Evolutionary conservation across 2,888 invertebrate species (phyloP).

Genomic region (Spatulosminthurus flaviceps): DNA sequence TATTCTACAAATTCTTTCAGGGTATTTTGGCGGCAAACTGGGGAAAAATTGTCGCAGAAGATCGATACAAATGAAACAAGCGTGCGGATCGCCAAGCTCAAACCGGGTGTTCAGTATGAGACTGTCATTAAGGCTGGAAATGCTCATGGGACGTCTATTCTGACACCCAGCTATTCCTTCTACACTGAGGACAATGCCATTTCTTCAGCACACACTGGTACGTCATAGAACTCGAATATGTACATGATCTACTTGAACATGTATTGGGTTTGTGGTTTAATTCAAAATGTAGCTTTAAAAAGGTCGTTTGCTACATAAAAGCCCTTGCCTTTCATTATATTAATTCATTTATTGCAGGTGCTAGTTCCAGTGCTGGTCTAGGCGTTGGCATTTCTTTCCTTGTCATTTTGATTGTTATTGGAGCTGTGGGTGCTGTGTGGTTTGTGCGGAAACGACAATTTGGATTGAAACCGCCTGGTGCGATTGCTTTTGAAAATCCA

Average conservation of each 20-base stretch:
- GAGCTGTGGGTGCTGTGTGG: conserved; percentile 72
- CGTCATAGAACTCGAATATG: no score
- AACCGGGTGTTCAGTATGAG: conserved; percentile 79
- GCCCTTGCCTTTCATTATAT: not conserved
- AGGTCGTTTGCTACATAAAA: no score
- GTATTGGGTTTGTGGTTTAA: no score
- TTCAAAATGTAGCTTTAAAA: no score
- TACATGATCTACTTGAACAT: no score
- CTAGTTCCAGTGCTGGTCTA: conserved; percentile 70
- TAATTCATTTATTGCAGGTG: conserved; percentile 46
- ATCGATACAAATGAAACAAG: conserved; percentile 78
- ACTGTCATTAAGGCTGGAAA: conserved; percentile 85
- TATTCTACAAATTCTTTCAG: conserved; percentile 65
- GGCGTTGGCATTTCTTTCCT: conserved; percentile 73
- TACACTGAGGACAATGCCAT: conserved; percentile 78
- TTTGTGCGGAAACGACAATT: conserved; percentile 74
- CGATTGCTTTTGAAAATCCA: conserved; percentile 85
- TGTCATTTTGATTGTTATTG: conserved; percentile 73
- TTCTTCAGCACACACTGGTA: conserved; percentile 71
- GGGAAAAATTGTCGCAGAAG: conserved; percentile 72
- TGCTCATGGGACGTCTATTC: conserved; percentile 78
- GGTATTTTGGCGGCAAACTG: conserved; percentile 80
- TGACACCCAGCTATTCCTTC: conserved; percentile 79
- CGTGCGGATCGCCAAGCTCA: conserved; percentile 76
- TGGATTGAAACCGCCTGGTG: conserved; percentile 75